phyloP scores from a whole-genome alignment of 2,113 vertebrate species.

The Callocephalon fimbriatum region DNA sequence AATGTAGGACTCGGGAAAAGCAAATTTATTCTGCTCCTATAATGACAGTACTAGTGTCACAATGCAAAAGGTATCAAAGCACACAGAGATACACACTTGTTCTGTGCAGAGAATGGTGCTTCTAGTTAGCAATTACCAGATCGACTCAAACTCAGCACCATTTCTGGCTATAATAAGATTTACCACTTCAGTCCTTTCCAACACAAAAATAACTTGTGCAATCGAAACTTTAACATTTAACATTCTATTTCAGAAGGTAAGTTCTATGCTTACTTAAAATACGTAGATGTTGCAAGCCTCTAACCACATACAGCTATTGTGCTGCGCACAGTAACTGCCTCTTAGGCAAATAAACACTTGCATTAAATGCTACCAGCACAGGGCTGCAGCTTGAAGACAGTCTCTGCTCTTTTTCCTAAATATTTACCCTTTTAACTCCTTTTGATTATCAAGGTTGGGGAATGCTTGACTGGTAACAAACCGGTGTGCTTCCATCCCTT shows the following conservation, averaged over 20 bases:
- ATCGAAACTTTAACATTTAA: not conserved
- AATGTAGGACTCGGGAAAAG: not conserved
- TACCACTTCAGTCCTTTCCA: not conserved
- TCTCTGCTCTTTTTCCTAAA: not conserved
- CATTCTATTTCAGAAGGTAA: not conserved
- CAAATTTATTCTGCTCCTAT: not conserved
- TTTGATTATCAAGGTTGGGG: not conserved
- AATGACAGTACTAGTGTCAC: not conserved
- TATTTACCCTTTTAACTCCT: not conserved
- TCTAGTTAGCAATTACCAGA: not conserved
- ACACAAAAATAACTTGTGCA: not conserved
- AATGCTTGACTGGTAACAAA: not conserved
- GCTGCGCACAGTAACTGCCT: not conserved
- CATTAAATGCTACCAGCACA: not conserved
- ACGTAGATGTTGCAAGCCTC: not conserved
- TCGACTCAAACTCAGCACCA: not conserved
- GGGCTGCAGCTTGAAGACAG: not conserved
- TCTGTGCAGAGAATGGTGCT: not conserved
- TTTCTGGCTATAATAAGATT: not conserved
- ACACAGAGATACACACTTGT: not conserved
- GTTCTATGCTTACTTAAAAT: not conserved
- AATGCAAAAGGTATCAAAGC: not conserved
- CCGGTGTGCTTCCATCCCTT: not conserved
- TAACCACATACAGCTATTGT: not conserved
- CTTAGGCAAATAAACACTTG: not conserved